Evolutionary conservation across 2,888 invertebrate genomes (phyloP), one percentile per base, ranked within the genome.

Genomic region (Sarcophaga subvicina): DNA sequence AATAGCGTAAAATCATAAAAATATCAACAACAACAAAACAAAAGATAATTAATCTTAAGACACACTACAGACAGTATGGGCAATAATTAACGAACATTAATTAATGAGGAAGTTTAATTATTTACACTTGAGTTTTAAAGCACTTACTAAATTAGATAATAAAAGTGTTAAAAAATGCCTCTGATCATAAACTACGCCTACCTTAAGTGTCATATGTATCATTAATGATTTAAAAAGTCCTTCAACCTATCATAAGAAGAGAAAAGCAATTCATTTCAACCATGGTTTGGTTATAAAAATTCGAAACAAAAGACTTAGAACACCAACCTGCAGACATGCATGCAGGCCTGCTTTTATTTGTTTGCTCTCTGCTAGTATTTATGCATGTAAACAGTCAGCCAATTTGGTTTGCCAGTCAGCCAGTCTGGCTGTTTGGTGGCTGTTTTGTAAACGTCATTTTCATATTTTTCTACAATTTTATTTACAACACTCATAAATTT

Each of bases 401-500:
- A 59, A 25, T 72, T 20, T 45, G 25, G 62, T 73, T 64, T 71
- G 47, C 64, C 69, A 69, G 49, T 69, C 62, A 69, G 47, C n/a
- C 64, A 70, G 47, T 63, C 54, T 63, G 20, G 45, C 73, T 73
- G 54, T 54, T 54, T 11, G 64, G 76, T 54, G 54, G 14, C 54
- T 54, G 12, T 54, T 54, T 54, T 54, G 54, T 54, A 14, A 17
- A 14, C 17, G 54, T 54, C 82, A 82, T 77, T 77, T 75, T 77
- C 27, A 66, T 27, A 79, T 80, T 77, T 80, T 77, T 69, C 69
- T 59, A 75, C 60, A 62, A 64, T 71, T 82, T 66, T 83, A 75
- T 80, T 80, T 81, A 79, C 84, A 79, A 71, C 71, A 66, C 67
- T 87, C 87, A 84, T 87, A 87, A 87, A 84, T 87, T 87, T 87